Base-by-base conservation (phyloP, 2,113 vertebrate species). In the Pholis gunnellus region DNA sequence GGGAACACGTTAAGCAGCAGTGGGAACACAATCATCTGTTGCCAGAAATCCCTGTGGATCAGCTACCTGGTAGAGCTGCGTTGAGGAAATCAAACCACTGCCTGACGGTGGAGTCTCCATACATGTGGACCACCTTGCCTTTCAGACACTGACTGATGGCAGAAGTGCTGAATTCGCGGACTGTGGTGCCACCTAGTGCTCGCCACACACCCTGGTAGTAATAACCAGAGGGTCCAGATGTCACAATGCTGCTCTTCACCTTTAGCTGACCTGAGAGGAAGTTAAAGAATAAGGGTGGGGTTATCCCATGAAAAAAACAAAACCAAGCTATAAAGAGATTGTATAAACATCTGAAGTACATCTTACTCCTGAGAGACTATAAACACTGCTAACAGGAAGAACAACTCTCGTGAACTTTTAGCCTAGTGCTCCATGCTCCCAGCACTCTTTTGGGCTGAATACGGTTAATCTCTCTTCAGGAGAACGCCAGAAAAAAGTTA, bases 1-100 rank as follows among this genome's bases (percentile, higher is more conserved):
- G n/a, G n/a, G n/a, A n/a, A n/a, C n/a, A n/a, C n/a, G n/a, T n/a
- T n/a, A n/a, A n/a, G n/a, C n/a, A n/a, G n/a, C n/a, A n/a, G n/a
- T n/a, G n/a, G n/a, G n/a, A n/a, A n/a, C n/a, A n/a, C n/a, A n/a
- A n/a, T n/a, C n/a, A n/a, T n/a, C n/a, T n/a, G n/a, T n/a, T n/a
- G n/a, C n/a, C n/a, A n/a, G n/a, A n/a, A n/a, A n/a, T n/a, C n/a
- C n/a, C n/a, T n/a, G n/a, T n/a, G n/a, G n/a, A n/a, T n/a, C n/a
- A n/a, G n/a, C 60, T 81, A 99, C 97, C 97, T 95, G 97, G 96
- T 79, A 97, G 91, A 87, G 94, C 91, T 1, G 84, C 18, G 2
- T 90, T 96, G 76, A 99, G 92, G 92, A 98, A 95, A 85, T 97
- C 96, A 93, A 97, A 99, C 96, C 96, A 99, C 70, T 99, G 98